A percentile compares a stretch with the other conserved stretches of the same genome.
These are phyloP conservation scores for Buteo buteo DNA, from an alignment of 2,113 vertebrate genomes.

Conservation along the genomic window DNA sequence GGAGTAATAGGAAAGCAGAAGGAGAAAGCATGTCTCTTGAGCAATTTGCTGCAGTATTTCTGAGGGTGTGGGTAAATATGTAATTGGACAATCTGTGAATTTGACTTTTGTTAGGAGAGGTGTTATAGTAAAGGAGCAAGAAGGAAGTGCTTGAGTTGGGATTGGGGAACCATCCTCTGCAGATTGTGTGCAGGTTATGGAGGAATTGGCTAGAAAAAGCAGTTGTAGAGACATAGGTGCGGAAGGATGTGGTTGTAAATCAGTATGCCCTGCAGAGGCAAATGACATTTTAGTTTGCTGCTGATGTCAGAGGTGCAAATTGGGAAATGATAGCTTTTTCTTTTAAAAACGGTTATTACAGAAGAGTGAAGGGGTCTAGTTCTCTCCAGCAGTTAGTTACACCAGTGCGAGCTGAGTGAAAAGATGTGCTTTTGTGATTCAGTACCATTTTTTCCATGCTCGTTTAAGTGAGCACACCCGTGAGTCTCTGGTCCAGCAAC, in stretches of 20 bases:
- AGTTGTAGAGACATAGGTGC: not conserved
- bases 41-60: not conserved
- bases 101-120: not conserved
- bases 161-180: not conserved
- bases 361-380: no score
- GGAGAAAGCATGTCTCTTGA: not conserved
- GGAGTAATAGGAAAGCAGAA: not conserved
- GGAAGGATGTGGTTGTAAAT: not conserved
- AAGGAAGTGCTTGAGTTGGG: not conserved
- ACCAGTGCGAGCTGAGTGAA: not conserved
- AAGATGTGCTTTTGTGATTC: not conserved
- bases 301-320: not conserved
- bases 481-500: not conserved
- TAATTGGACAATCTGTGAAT: fast-evolving
- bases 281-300: not conserved
- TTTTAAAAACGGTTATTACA: not conserved
- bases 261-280: not conserved
- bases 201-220: not conserved
- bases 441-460: not conserved
- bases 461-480: not conserved
- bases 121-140: not conserved
- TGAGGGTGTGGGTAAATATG: not conserved
- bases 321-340: not conserved
- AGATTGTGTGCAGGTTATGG: not conserved
- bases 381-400: not conserved